Conservation (phyloP, 2,797 vertebrate species). For the Rachycentron canadum region DNA sequence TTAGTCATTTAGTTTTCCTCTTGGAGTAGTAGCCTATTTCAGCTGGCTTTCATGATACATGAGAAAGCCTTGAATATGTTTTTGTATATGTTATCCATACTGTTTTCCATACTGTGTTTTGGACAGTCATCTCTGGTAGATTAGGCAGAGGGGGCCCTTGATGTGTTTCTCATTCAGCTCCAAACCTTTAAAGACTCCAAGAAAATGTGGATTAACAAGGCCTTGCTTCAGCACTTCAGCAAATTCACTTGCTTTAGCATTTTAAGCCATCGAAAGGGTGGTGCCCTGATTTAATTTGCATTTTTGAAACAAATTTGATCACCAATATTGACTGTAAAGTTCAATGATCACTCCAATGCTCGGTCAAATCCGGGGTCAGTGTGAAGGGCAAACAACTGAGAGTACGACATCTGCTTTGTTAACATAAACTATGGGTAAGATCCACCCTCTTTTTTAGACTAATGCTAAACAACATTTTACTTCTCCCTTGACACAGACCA, state of each 20-base stretch:
- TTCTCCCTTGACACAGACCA: slow-evolving; percentile 6
- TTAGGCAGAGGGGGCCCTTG: background rate
- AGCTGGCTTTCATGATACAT: background rate
- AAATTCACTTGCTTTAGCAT: background rate
- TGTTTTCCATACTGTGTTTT: background rate
- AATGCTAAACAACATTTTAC: slow-evolving; percentile 6
- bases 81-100: too few relatives aligned
- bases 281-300: background rate
- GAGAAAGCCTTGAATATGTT: background rate
- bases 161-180: background rate
- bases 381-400: slow-evolving; percentile 43
- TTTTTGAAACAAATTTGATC: background rate
- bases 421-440: background rate
- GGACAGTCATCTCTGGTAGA: background rate
- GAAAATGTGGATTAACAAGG: background rate
- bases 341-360: background rate
- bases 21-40: background rate
- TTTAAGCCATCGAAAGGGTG: background rate
- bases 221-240: background rate
- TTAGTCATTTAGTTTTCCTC: background rate
- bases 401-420: slow-evolving; percentile 6
- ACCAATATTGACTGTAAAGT: background rate
- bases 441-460: slow-evolving; percentile 1
- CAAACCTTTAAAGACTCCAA: background rate
- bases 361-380: slow-evolving; percentile 28